Evolutionary conservation across 1,140 invertebrate species (phyloP).

Genomic region (Tetramorium alpestre): DNA sequence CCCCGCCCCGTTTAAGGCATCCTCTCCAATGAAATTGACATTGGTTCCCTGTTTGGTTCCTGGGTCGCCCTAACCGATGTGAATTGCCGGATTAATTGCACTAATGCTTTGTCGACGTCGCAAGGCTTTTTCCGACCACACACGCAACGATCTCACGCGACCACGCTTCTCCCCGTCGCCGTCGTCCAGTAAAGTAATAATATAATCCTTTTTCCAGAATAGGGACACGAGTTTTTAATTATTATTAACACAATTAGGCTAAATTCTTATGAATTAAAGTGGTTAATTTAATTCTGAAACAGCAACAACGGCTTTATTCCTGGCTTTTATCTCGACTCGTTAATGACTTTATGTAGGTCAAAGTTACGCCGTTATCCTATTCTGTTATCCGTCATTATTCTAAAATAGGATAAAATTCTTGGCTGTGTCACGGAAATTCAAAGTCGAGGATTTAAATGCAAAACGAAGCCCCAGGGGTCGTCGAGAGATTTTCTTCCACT

Average conservation of each 20-base stretch:
- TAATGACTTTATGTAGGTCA: constrained; percentile 25
- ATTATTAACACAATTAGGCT: background rate
- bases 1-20: constrained; percentile 46
- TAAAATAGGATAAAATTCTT: constrained; percentile 7
- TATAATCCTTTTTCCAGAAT: background rate
- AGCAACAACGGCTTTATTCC: background rate
- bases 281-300: background rate
- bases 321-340: constrained; percentile 27
- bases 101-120: constrained; percentile 31
- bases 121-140: background rate
- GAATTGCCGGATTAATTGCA: constrained; percentile 52
- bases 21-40: constrained; percentile 61
- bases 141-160: background rate
- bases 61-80: constrained; percentile 34
- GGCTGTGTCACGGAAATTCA: background rate
- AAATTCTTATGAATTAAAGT: background rate
- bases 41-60: constrained; percentile 27
- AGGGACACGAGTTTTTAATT: background rate
- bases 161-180: too few relatives aligned
- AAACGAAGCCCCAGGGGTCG: background rate
- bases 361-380: background rate
- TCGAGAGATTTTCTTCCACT: background rate
- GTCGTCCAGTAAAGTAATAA: background rate
- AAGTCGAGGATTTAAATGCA: background rate
- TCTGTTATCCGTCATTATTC: background rate